Base-by-base conservation (phyloP, 2,888 invertebrate genomes). In the Iselma pallidipennis region DNA sequence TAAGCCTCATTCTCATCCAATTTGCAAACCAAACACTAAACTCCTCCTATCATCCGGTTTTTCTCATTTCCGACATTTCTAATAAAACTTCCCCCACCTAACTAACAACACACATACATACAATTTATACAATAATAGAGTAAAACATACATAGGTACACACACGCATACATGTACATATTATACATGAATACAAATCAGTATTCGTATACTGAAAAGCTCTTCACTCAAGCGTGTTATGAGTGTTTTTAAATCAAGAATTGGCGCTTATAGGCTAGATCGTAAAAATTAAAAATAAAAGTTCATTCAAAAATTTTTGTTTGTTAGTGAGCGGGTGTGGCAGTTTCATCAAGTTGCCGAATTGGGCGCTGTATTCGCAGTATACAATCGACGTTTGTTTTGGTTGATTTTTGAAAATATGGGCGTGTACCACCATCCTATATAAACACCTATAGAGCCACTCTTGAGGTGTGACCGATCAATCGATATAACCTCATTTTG, bases 351-450 rank as follows among this genome's bases (percentile, higher is more conserved):
- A 60, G 63, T 53, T 54, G 65, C 49, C 37, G 28, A 45, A 45
- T 55, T 67, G 65, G 66, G 72, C 73, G 73, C 71, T 68, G 61
- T 62, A 55, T 57, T 70, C 74, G 68, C 66, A 23, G n/a, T 9
- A n/a, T n/a, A 70, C 65, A 69, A 76, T 77, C 76, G 75, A 75
- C 74, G 70, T 74, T 75, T 75, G 73, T 76, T 76, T 77, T 74
- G 75, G 73, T 76, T 69, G 72, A 71, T 74, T 73, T 76, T 76
- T 76, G 71, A 73, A 77, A 76, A 75, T 71, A 75, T 74, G 76
- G 77, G 76, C 76, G 76, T 78, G 73, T 62, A 71, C 71, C 70
- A 57, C 23, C 12, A 45, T 45, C 23, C 63, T 53, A 61, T 57
- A 49, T 58, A 62, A 62, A 56, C 65, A 59, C 59, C 62, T 59